Evolutionary conservation across 2,113 vertebrate species (phyloP).

Genomic region (Zonotrichia leucophrys): DNA sequence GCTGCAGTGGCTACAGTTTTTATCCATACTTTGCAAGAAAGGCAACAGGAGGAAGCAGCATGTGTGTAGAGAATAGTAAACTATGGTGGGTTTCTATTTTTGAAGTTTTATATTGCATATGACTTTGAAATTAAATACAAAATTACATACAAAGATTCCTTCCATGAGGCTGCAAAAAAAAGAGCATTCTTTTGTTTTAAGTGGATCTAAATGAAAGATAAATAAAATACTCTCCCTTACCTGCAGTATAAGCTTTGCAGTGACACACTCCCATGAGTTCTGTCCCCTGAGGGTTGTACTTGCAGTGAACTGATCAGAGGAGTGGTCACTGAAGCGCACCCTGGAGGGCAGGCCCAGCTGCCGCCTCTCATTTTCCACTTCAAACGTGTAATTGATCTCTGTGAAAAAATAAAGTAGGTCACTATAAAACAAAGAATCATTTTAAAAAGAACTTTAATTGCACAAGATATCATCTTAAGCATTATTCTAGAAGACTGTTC

Average conservation of each 20-base stretch:
- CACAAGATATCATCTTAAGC: neutral
- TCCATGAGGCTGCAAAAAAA: neutral
- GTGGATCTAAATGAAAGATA: neutral
- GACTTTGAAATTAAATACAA: neutral
- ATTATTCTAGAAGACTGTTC: neutral
- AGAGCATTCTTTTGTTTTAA: neutral
- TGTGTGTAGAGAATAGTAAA: neutral
- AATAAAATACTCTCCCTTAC: conserved; percentile 59
- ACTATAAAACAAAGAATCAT: neutral
- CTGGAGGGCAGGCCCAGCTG: conserved; percentile 81
- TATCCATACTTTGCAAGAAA: neutral
- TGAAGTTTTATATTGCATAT: neutral
- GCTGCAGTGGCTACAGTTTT: neutral
- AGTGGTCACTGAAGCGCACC: conserved; percentile 78
- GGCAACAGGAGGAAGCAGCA: neutral
- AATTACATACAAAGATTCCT: neutral
- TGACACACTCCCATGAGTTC: conserved; percentile 78
- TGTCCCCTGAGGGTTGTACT: conserved; percentile 81
- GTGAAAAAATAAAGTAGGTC: neutral
- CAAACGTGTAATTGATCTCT: conserved; percentile 84
- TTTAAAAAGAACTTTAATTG: neutral
- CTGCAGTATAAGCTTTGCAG: conserved; percentile 79
- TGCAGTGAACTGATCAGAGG: conserved; percentile 76
- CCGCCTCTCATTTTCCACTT: conserved; percentile 84
- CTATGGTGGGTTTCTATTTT: neutral